Percentiles rank a stretch among this genome's conserved stretches.
Conservation (phyloP, 2,888 invertebrate genomes). For the Tanypteryx hageni region DNA sequence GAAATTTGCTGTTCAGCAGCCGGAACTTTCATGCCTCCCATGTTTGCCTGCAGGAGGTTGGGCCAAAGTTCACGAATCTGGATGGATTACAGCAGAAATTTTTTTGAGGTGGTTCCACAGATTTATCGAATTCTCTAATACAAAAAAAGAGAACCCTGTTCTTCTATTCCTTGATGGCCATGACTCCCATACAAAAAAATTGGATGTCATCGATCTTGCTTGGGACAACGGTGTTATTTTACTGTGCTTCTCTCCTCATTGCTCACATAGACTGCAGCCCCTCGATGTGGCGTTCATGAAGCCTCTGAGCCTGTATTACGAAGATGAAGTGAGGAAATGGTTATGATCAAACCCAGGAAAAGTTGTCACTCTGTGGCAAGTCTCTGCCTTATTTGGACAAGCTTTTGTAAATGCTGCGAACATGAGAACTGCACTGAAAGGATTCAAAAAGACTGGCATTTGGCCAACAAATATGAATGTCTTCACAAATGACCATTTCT, state of each 20-base stretch:
- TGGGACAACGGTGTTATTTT: too few relatives aligned
- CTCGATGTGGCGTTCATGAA: constrained; percentile 70
- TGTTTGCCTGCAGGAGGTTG: not conserved
- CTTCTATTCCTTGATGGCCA: not conserved
- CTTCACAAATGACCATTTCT: too few relatives aligned
- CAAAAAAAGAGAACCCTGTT: not conserved
- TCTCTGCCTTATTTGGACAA: constrained; percentile 66
- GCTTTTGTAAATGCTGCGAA: constrained; percentile 59
- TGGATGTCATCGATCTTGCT: too few relatives aligned
- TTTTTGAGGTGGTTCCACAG: not conserved
- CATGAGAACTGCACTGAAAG: too few relatives aligned
- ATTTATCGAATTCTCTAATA: not conserved
- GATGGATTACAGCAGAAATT: not conserved
- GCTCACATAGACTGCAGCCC: too few relatives aligned
- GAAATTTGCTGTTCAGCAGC: constrained; percentile 11
- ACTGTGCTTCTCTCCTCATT: too few relatives aligned
- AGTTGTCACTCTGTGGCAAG: constrained; percentile 70
- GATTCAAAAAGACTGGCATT: too few relatives aligned
- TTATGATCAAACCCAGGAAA: constrained; percentile 70
- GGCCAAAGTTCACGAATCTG: too few relatives aligned
- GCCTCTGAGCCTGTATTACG: constrained; percentile 70
- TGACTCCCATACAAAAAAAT: too few relatives aligned
- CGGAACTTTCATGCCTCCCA: not conserved
- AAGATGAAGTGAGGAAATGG: constrained; percentile 69
- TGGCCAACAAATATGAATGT: too few relatives aligned